Conservation (phyloP, 2,113 vertebrate genomes). For the Pomatostomus ruficeps region DNA sequence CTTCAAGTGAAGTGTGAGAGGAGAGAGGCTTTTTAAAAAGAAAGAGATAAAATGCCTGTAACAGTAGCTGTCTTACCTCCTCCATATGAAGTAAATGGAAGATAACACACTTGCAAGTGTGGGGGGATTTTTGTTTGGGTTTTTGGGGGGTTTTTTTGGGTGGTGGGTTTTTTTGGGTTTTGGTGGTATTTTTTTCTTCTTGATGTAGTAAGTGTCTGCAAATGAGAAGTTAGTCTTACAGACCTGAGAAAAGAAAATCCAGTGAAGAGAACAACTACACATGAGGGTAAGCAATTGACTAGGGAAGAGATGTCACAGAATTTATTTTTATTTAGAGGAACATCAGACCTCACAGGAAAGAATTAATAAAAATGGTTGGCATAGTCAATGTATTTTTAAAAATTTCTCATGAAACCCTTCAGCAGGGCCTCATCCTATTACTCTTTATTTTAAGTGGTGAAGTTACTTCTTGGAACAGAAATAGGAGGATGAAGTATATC, state of each 20-base stretch:
- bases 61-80: fast-evolving
- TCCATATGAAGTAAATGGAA: neutral
- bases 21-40: neutral
- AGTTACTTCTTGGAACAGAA: neutral
- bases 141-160: too few relatives aligned
- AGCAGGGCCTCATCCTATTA: neutral
- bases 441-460: neutral
- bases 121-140: neutral
- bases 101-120: neutral
- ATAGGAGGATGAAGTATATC: neutral
- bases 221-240: neutral
- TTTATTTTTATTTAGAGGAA: neutral
- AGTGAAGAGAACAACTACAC: neutral
- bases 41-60: neutral
- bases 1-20: neutral
- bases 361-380: neutral
- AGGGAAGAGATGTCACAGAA: neutral
- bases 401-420: neutral
- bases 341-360: neutral
- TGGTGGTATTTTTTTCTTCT: neutral
- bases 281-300: neutral
- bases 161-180: too few relatives aligned
- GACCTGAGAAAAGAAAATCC: neutral
- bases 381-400: neutral
- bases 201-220: neutral